Base-by-base conservation (phyloP, 2,113 vertebrate genomes). In the Sula dactylatra region DNA sequence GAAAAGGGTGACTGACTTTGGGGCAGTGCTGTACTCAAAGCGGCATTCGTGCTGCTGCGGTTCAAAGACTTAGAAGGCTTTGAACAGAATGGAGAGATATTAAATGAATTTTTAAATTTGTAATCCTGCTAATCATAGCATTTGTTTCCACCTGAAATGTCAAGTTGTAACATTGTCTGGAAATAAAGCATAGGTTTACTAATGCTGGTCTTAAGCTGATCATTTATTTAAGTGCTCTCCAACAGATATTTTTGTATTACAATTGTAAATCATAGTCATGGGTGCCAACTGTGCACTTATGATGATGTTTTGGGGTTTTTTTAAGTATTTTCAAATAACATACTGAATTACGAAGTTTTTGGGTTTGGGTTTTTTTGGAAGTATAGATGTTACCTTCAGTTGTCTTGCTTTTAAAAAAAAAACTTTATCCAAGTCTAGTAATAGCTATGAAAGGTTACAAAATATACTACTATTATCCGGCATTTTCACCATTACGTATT, bases 1-100 rank as follows among this genome's bases (percentile, higher is more conserved):
- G 98, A 98, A 98, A 98, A 97, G 98, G 98, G 98, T 98, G 98
- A 98, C 98, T 98, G 98, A 97, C 98, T 98, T 97, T 93, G 96
- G 98, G 98, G 98, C 98, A 98, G 94, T 94, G 34, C 86, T 82
- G 70, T 86, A 20, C 96, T 96, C 97, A 19, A 10, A 90, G 96
- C 87, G 92, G 94, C 89, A 19, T 89, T 94, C 50, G 19, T 32
- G 85, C 95, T 92, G 98, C 96, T 93, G 89, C 66, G 89, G 97
- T 98, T 98, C 96, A 95, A 88, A 96, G 97, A 93, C 95, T 98
- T 70, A 36, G 72, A 82, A 74, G 92, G 93, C 96, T 97, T 79
- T 81, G 81, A 95, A 96, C 88, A 91, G 95, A 96, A 96, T 61
- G 93, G n/a, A 89, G 93, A 87, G 96, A 64, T 88, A 95, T 70